Base-by-base conservation (phyloP, 2,113 vertebrate species). In the Toxotes chatareus region DNA sequence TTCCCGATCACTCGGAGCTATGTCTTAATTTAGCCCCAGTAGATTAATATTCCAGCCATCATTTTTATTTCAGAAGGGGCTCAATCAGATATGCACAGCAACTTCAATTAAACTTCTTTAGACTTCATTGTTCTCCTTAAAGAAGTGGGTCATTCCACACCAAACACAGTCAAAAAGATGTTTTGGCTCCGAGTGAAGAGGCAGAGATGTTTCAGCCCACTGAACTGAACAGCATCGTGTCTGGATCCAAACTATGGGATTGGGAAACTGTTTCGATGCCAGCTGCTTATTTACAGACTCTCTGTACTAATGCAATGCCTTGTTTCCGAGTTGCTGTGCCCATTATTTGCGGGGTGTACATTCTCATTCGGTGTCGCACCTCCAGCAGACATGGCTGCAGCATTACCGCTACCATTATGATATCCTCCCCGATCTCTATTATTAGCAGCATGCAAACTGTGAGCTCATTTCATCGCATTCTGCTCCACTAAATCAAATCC, bases 101-200 rank as follows among this genome's bases (percentile, higher is more conserved):
- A 88, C 84, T 91, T 88, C 72, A 91, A 91, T 93, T 88, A 88
- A 93, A 91, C 81, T 86, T 87, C 88, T 85, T 80, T 72, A 66
- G 76, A 82, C 78, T 85, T 84, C 53, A 87, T 88, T 88, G 87
- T 91, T 90, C 76, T 80, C 67, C 62, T 82, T 55, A 79, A 64
- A 86, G 74, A 93, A 93, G 66, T 92, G 88, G 87, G 92, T 91
- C 91, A 92, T 51, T 88, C 80, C 75, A 49, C 36, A 44, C 82
- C 10, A 59, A 84, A 90, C 75, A 85, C 67, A 84, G 79, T 82
- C 79, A 86, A 70, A 85, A 84, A 77, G 55, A 82, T 88, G 84
- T 86, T 90, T 82, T 86, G 85, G 81, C 88, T 88, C 47, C 2
- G 42, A 88, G 82, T 83, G 78, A 84, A 70, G 86, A 83, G 74